Evolutionary conservation across 2,888 invertebrate species (phyloP).

Genomic region (Cistogaster globosa): DNA sequence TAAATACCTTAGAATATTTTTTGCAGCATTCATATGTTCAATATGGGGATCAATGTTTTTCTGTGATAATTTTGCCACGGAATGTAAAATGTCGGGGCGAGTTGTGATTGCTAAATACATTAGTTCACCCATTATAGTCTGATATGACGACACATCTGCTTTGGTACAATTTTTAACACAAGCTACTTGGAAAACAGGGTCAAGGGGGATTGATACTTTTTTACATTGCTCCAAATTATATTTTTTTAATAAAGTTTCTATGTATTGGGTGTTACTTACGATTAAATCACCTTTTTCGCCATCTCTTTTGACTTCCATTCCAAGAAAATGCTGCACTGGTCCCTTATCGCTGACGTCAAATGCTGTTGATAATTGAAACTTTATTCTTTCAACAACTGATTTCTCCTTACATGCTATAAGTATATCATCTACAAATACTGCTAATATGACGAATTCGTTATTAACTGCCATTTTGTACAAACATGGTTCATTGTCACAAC

Average conservation of each 20-base stretch:
- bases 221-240: constrained; percentile 28
- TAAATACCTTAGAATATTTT: constrained; percentile 21
- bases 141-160: background rate
- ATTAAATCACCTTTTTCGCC: constrained; percentile 16
- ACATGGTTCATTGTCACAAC: constrained; percentile 64
- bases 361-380: constrained; percentile 37
- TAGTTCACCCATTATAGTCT: background rate
- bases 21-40: constrained; percentile 31
- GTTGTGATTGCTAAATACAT: constrained; percentile 42
- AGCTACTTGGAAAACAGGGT: constrained; percentile 21
- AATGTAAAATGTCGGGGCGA: constrained; percentile 43
- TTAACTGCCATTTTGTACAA: background rate
- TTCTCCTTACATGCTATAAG: constrained; percentile 59
- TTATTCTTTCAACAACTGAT: constrained; percentile 44
- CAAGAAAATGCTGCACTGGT: constrained; percentile 17
- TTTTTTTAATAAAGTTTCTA: background rate
- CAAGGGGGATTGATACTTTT: constrained; percentile 18
- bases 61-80: constrained; percentile 27
- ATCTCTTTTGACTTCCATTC: constrained; percentile 2
- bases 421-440: constrained; percentile 18
- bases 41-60: constrained; percentile 18
- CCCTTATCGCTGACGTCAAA: constrained; percentile 58
- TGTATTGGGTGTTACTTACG: constrained; percentile 3
- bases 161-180: constrained; percentile 16
- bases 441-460: constrained; percentile 37